These are phyloP conservation scores for Eidolon dupreanum DNA, from an alignment of 2,797 vertebrate species.

Conservation along the genomic window DNA sequence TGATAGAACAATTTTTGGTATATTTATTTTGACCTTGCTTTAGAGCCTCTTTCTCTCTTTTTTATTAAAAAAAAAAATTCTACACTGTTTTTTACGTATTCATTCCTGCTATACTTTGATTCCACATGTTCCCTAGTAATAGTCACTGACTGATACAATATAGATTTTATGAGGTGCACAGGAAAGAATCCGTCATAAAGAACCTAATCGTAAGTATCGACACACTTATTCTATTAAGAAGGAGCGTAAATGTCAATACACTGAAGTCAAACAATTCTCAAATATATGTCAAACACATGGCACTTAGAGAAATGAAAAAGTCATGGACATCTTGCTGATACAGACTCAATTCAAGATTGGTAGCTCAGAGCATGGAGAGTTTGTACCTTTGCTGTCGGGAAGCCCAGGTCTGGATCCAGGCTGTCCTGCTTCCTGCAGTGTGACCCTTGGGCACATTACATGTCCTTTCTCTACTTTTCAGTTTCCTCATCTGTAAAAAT, in stretches of 20 bases:
- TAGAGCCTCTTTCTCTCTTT: background rate
- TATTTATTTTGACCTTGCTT: background rate
- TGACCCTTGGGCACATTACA: background rate
- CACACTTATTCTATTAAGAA: background rate
- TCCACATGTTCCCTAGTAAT: background rate
- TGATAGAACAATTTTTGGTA: background rate
- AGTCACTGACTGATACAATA: background rate
- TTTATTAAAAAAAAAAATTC: background rate
- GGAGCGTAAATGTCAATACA: no score
- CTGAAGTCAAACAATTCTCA: background rate
- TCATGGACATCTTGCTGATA: background rate
- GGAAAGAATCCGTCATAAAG: background rate
- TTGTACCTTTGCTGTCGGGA: background rate
- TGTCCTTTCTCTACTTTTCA: background rate
- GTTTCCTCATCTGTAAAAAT: background rate
- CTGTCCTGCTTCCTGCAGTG: background rate
- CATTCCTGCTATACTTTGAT: background rate
- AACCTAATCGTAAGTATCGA: background rate
- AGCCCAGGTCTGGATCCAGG: background rate
- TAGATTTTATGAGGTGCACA: background rate
- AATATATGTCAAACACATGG: background rate
- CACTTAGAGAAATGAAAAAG: background rate
- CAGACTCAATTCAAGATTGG: background rate
- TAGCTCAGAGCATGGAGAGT: accelerated
- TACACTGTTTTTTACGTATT: background rate